phyloP scores from a whole-genome alignment of 2,113 vertebrate species.

The Drymodes brunneopygia region DNA sequence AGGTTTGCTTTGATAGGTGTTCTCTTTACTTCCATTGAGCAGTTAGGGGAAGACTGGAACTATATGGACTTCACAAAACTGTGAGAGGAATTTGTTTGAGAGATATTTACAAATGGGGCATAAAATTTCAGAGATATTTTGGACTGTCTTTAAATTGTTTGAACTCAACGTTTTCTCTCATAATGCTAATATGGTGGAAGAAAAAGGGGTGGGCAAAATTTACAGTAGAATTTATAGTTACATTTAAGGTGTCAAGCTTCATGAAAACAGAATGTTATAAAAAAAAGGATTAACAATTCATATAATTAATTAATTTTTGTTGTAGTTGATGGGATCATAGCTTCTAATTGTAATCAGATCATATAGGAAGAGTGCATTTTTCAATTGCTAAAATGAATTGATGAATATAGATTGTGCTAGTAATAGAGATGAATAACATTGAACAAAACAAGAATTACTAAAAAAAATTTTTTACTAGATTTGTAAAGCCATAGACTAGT shows the following conservation, averaged over 20 bases:
- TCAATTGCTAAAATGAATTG: constrained; percentile 37
- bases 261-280: neutral
- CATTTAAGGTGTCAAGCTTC: neutral
- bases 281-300: neutral
- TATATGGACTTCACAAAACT: neutral
- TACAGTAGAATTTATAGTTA: neutral
- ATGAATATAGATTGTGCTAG: constrained; percentile 20
- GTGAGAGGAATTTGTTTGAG: neutral
- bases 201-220: neutral
- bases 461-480: neutral
- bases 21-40: neutral
- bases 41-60: neutral
- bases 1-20: neutral
- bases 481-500: neutral
- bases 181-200: neutral
- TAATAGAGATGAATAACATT: constrained; percentile 8
- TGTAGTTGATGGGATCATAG: neutral
- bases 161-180: neutral
- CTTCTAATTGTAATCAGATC: constrained; percentile 47
- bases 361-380: constrained; percentile 23
- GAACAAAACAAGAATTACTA: constrained; percentile 10
- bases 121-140: neutral
- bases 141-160: neutral
- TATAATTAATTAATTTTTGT: neutral
- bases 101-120: neutral